Evolutionary conservation across 2,797 vertebrate species (phyloP).

Genomic region (Hybognathus amarus): DNA sequence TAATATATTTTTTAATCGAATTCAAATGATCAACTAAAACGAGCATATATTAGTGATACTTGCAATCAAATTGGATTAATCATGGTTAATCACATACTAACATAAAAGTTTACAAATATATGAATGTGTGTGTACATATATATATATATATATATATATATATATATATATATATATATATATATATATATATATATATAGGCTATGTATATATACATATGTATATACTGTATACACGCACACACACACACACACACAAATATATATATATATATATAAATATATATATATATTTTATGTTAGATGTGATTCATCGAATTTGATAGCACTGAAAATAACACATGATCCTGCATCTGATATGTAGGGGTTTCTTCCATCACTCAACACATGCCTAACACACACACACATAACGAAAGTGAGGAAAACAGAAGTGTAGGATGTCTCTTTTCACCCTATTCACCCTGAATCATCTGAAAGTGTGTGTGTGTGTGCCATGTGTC

Average conservation of each 20-base stretch:
- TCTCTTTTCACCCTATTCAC: neutral
- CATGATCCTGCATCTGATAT: neutral
- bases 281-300: neutral
- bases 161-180: too few species aligned
- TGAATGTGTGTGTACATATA: too few species aligned
- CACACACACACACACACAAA: too few species aligned
- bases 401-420: neutral
- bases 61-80: too few species aligned
- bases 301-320: neutral
- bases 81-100: too few species aligned
- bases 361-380: neutral
- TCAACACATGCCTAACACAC: neutral
- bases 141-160: too few species aligned
- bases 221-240: too few species aligned
- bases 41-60: too few species aligned
- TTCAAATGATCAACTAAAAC: neutral
- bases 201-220: too few species aligned
- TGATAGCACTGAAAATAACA: neutral
- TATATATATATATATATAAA: neutral
- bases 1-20: neutral
- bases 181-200: too few species aligned
- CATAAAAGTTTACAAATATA: too few species aligned
- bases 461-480: constrained; percentile 14
- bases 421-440: neutral
- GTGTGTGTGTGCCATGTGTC: neutral